Evolutionary conservation across 2,797 vertebrate species (phyloP), one percentile per base, ranked within the genome.

Genomic region (Nannoperca australis): DNA sequence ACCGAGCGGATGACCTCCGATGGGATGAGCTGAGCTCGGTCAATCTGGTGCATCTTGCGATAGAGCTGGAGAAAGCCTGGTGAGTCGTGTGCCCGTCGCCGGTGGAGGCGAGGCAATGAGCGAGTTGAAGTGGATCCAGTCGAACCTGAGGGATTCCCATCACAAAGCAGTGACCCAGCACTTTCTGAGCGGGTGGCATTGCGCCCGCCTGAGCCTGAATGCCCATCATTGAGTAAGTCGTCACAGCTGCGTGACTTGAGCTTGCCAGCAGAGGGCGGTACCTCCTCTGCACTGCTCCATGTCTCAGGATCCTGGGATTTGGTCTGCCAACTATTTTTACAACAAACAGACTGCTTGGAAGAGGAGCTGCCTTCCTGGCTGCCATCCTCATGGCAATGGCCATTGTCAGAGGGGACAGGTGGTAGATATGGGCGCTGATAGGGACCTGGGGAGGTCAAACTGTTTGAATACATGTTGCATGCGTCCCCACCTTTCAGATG

Each of bases 21-120:
- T 2, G 93, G 96, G 91, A 99, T 94, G 83, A 99, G 91, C 56
- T 98, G 98, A 70, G 96, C 95, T 36, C 98, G 96, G 89, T 99
- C 97, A 44, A 99, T 99, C 82, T 96, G 97, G 76, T 99, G 98
- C 98, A 99, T 99, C 78, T 98, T 99, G 73, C 96, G 97, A 92
- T 99, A 99, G 81, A 99, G 95, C 93, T 99, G 97, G 7, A 99
- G 95, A 93, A 99, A 99, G 10, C 97, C 98, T 0, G 98, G 98
- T 2, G 96, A 95, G 20, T 97, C 95, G 0, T 98, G 98, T 0
- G 97, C 96, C 2, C 89, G 84, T 24, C 93, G 89, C 11, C 92
- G 87, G 53, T 89, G 91, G 62, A 88, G 88, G 14, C 87, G 87
- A 4, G 93, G 92, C 84, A 93, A 30, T 38, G 93, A 94, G 61